Evolutionary conservation across 23 tunicate genomes (phyloP).

Genomic region (Oikopleura albicans): DNA sequence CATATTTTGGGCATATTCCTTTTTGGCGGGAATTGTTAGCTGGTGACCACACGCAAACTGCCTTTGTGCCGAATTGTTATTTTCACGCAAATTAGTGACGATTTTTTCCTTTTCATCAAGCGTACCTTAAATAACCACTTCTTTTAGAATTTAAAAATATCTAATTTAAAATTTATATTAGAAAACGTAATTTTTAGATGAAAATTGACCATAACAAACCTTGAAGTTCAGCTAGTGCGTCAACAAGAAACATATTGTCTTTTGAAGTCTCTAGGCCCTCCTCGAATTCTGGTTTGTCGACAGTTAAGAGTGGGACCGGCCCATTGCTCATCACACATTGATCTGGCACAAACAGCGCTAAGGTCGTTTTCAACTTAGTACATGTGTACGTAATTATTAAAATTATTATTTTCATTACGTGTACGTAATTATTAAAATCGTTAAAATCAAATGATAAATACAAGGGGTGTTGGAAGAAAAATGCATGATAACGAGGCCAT

Average conservation of each 20-base stretch:
- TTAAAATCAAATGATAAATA: too few species aligned
- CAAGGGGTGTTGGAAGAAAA: too few species aligned
- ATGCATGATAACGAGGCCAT: too few species aligned
- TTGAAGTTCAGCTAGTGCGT: background rate
- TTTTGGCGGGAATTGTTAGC: background rate
- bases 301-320: background rate
- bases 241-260: background rate
- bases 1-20: slow-evolving; percentile 13
- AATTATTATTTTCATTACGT: too few species aligned
- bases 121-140: background rate
- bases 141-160: too few species aligned
- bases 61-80: background rate
- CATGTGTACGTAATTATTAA: too few species aligned
- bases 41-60: slow-evolving; percentile 11
- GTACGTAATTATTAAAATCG: too few species aligned
- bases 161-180: too few species aligned
- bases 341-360: background rate
- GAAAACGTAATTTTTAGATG: too few species aligned
- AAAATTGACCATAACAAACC: too few species aligned
- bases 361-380: too few species aligned
- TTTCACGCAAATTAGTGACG: background rate
- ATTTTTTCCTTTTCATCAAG: slow-evolving; percentile 1
- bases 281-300: background rate
- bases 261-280: background rate
- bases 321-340: background rate